A percentile compares a stretch with the other conserved stretches of the same genome.
phyloP scores from a whole-genome alignment of 2,888 invertebrate species.

The Caenorhabditis sinica region DNA sequence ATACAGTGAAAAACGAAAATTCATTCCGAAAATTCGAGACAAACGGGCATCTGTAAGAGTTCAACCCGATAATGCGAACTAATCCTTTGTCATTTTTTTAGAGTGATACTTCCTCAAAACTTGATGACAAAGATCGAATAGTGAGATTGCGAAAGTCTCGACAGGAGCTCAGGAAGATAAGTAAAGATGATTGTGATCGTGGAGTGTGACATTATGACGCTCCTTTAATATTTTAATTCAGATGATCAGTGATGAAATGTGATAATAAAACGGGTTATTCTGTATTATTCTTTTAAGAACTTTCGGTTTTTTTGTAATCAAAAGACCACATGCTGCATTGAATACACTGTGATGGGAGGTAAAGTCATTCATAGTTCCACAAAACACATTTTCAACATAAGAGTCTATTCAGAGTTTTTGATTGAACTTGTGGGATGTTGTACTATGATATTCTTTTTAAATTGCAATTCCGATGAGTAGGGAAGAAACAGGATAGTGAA shows the following conservation, averaged over 20 bases:
- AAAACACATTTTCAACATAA: too few species aligned
- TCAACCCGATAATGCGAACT: neutral
- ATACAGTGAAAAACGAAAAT: constrained; percentile 50
- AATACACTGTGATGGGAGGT: too few species aligned
- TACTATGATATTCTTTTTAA: too few species aligned
- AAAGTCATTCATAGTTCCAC: too few species aligned
- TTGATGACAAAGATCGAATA: constrained; percentile 53
- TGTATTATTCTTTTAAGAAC: neutral
- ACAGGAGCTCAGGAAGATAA: constrained; percentile 62
- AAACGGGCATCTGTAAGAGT: constrained; percentile 57
- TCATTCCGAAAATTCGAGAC: constrained; percentile 61
- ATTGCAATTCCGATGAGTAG: too few species aligned
- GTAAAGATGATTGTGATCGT: constrained; percentile 56
- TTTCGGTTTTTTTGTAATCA: constrained; percentile 5
- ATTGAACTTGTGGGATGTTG: too few species aligned
- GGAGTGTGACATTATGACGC: constrained; percentile 29
- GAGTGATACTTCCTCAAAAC: constrained; percentile 57
- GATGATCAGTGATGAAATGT: constrained; percentile 41
- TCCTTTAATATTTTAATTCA: constrained; percentile 18
- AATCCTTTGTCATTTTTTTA: constrained; percentile 37
- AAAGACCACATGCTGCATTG: neutral
- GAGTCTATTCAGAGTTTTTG: too few species aligned
- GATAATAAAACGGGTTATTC: constrained; percentile 36
- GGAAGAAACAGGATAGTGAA: too few species aligned
- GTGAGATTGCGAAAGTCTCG: constrained; percentile 60